These are phyloP conservation scores for Argopecten irradians DNA, from an alignment of 1,140 invertebrate genomes.

Conservation along the genomic window DNA sequence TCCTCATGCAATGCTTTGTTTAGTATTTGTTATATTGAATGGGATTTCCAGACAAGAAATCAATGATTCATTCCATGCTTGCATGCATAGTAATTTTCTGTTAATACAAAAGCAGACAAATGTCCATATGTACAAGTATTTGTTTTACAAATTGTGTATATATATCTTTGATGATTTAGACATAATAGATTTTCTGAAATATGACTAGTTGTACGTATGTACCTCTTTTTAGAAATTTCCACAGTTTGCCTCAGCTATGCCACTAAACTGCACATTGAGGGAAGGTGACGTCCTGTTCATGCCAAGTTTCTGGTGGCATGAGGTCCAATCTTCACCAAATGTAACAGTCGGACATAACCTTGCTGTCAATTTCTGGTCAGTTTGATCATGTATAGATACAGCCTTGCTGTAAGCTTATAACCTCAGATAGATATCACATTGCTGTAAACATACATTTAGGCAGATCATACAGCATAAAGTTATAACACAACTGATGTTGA, in stretches of 20 bases:
- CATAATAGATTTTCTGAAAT: background rate
- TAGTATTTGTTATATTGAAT: background rate
- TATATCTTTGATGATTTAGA: background rate
- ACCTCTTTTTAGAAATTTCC: conserved; percentile 68
- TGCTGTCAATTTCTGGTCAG: conserved; percentile 74
- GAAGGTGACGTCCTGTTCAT: conserved; percentile 73
- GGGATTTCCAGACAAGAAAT: background rate
- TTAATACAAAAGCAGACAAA: background rate
- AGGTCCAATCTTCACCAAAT: conserved; percentile 71
- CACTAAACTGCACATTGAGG: conserved; percentile 71
- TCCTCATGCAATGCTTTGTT: background rate
- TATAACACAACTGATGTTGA: background rate
- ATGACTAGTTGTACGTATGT: background rate
- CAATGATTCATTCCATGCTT: background rate
- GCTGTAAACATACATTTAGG: background rate
- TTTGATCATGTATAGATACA: background rate
- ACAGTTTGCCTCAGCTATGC: conserved; percentile 61
- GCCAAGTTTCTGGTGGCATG: conserved; percentile 75
- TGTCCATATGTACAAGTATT: background rate
- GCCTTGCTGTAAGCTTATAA: background rate
- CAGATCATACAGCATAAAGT: background rate
- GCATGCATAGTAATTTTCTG: background rate
- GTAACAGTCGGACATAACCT: conserved; percentile 62
- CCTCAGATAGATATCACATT: background rate
- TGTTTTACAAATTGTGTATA: background rate